Conservation (phyloP, 2,888 invertebrate species). For the Heliothis peltigera region DNA sequence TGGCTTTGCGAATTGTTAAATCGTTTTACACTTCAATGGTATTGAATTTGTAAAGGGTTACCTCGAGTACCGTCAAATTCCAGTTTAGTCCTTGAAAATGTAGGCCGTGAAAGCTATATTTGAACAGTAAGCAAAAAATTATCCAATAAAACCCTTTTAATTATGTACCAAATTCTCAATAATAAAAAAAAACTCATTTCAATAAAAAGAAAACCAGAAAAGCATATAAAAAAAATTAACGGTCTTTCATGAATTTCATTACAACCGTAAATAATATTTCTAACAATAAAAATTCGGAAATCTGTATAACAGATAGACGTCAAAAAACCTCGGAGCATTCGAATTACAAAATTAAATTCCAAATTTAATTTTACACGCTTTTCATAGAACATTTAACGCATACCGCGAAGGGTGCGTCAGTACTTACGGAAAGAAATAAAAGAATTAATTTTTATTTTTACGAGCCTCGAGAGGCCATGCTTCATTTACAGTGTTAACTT, state of each 20-base stretch:
- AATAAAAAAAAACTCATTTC: constrained; percentile 8
- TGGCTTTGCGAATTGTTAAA: background rate
- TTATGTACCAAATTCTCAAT: background rate
- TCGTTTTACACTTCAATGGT: background rate
- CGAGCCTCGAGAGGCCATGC: constrained; percentile 20
- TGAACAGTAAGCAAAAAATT: constrained; percentile 1
- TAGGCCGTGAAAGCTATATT: background rate
- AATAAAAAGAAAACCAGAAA: constrained; percentile 15
- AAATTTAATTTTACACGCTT: constrained; percentile 80
- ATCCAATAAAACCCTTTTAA: background rate
- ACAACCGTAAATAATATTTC: constrained; percentile 44
- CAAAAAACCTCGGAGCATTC: constrained; percentile 68
- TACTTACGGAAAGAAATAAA: constrained; percentile 43
- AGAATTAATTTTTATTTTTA: constrained; percentile 50
- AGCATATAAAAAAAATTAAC: constrained; percentile 18
- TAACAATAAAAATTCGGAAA: constrained; percentile 43
- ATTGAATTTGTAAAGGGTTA: background rate
- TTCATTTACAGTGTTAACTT: constrained; percentile 48
- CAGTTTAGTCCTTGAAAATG: background rate
- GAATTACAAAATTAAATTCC: constrained; percentile 81
- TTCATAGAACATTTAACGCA: constrained; percentile 73
- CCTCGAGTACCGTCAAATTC: background rate
- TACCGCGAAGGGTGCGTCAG: constrained; percentile 64
- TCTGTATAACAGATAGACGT: constrained; percentile 48
- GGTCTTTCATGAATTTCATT: constrained; percentile 40